phyloP scores from a whole-genome alignment of 2,888 invertebrate species.

The Sialis lutaria region DNA sequence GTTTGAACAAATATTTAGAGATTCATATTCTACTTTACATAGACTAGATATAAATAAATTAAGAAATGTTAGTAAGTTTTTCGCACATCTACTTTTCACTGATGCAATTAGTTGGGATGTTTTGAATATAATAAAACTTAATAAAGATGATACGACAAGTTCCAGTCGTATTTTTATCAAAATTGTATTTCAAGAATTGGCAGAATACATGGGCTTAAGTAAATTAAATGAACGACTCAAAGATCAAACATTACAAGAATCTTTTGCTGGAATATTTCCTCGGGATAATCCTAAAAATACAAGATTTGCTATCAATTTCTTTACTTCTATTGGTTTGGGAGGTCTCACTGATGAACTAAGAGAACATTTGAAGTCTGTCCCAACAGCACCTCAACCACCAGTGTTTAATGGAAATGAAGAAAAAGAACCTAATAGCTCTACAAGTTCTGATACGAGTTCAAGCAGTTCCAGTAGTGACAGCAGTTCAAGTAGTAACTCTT shows the following conservation, averaged over 20 bases:
- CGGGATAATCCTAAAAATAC: constrained; percentile 92
- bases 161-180: constrained; percentile 96
- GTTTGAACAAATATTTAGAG: constrained; percentile 87
- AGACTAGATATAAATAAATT: constrained; percentile 89
- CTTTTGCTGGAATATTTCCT: constrained; percentile 86
- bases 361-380: constrained; percentile 69
- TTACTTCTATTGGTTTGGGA: constrained; percentile 91
- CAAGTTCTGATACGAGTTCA: constrained; percentile 19
- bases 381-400: constrained; percentile 33
- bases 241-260: constrained; percentile 70
- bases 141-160: constrained; percentile 95
- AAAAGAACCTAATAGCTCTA: constrained; percentile 15
- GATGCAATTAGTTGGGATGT: constrained; percentile 97
- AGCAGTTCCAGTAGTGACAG: constrained; percentile 3
- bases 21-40: constrained; percentile 90
- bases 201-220: constrained; percentile 88
- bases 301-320: constrained; percentile 94
- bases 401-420: constrained; percentile 14
- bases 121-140: constrained; percentile 71
- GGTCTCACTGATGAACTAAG: constrained; percentile 86
- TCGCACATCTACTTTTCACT: constrained; percentile 87
- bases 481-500: constrained; percentile 13
- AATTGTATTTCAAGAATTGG: constrained; percentile 89
- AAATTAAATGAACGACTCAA: constrained; percentile 81
- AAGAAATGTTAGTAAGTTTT: constrained; percentile 92